These are phyloP conservation scores for Planococcus citri DNA, from an alignment of 1,140 invertebrate genomes.

Conservation along the genomic window DNA sequence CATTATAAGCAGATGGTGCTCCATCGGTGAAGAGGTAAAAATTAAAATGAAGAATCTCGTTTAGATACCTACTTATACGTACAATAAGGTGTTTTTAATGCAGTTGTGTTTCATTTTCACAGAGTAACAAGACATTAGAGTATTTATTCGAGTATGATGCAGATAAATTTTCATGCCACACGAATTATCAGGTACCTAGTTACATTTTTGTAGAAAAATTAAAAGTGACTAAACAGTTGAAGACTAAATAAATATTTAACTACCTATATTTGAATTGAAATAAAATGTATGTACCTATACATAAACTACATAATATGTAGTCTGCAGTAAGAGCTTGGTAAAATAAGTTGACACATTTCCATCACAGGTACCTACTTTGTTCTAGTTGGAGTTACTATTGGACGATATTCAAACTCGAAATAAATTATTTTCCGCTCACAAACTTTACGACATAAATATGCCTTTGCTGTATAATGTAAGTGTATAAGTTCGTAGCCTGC, in stretches of 20 bases:
- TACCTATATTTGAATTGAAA: no score
- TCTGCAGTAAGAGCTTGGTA: no score
- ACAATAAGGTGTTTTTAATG: no score
- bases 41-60: no score
- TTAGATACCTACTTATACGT: no score
- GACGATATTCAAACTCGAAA: background rate
- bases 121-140: background rate
- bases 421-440: background rate
- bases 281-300: no score
- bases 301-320: no score
- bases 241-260: no score
- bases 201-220: no score
- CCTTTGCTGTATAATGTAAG: background rate
- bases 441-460: conserved; percentile 4
- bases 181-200: background rate
- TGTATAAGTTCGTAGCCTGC: background rate
- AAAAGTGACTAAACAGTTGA: no score
- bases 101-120: no score
- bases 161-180: background rate
- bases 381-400: background rate
- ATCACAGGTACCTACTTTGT: background rate
- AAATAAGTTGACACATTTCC: no score
- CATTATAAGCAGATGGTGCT: background rate
- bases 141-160: background rate
- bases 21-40: background rate